These are phyloP conservation scores for Hystrix brachyura DNA, from an alignment of 2,113 vertebrate species.

Conservation along the genomic window DNA sequence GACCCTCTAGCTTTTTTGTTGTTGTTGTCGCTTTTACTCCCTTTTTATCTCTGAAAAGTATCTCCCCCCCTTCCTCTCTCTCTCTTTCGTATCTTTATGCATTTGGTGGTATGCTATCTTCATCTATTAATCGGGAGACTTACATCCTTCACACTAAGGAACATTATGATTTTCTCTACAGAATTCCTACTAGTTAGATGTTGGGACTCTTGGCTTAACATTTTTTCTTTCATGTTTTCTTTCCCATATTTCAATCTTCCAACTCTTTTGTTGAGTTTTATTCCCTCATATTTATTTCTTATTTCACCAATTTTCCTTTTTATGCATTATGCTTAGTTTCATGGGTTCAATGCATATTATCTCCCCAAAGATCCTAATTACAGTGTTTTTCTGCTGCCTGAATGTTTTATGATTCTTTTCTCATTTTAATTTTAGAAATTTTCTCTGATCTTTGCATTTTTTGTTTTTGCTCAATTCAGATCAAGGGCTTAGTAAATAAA, in stretches of 20 bases:
- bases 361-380: background rate
- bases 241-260: constrained; percentile 37
- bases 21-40: background rate
- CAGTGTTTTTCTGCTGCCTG: background rate
- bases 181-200: constrained; percentile 17
- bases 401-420: constrained; percentile 43
- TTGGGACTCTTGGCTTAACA: background rate
- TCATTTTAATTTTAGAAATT: constrained; percentile 48
- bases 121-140: background rate
- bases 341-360: background rate
- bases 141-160: background rate
- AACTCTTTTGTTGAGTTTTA: constrained; percentile 28
- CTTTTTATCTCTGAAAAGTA: background rate
- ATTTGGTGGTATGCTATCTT: background rate
- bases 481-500: background rate
- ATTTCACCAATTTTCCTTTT: constrained; percentile 7
- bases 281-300: constrained; percentile 40
- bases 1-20: background rate
- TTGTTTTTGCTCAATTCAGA: constrained; percentile 28
- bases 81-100: background rate
- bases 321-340: background rate
- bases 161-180: background rate
- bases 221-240: constrained; percentile 57
- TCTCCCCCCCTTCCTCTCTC: background rate
- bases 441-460: background rate